Conservation (phyloP, 2,797 vertebrate species). For the Masticophis lateralis region DNA sequence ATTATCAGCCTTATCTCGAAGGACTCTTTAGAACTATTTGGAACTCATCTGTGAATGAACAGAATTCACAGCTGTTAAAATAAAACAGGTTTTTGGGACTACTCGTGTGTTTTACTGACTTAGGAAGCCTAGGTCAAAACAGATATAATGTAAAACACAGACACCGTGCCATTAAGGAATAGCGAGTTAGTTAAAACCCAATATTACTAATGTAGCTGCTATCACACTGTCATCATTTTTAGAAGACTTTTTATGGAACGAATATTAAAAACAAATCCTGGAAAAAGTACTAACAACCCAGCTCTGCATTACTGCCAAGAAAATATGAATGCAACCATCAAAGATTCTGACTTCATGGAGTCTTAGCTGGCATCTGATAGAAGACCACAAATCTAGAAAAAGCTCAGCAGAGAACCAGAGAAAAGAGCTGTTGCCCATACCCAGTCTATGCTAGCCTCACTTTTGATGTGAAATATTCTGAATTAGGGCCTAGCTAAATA, state of each 20-base stretch:
- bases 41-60: too few relatives aligned
- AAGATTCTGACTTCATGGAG: neutral
- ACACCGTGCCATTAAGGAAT: neutral
- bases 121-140: too few relatives aligned
- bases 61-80: too few relatives aligned
- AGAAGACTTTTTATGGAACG: neutral
- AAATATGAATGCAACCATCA: neutral
- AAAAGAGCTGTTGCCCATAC: neutral
- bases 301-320: neutral
- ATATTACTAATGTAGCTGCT: neutral
- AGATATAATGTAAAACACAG: neutral
- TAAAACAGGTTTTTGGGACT: too few relatives aligned
- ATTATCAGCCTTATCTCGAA: too few relatives aligned
- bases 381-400: neutral
- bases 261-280: neutral
- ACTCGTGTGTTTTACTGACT: too few relatives aligned
- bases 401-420: neutral
- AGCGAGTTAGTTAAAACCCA: neutral
- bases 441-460: neutral
- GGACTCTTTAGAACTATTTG: too few relatives aligned
- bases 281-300: neutral
- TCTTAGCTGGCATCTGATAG: neutral
- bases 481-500: neutral
- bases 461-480: neutral
- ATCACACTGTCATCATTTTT: neutral